phyloP scores from a whole-genome alignment of 2,797 vertebrate species.

The Enteromius fasciolatus region DNA sequence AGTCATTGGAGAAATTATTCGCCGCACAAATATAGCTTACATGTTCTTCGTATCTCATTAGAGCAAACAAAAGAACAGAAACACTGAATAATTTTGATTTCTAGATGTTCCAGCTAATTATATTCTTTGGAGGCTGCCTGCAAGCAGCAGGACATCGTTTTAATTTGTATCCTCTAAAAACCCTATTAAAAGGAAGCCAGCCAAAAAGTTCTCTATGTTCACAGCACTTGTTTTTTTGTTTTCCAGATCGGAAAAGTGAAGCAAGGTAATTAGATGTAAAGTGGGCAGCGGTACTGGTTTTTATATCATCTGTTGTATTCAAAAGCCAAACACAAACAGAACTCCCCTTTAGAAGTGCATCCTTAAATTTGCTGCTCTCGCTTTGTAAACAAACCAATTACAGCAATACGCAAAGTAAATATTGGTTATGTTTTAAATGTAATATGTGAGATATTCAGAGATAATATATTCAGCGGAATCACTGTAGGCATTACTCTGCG shows the following conservation, averaged over 20 bases:
- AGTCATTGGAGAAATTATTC: constrained; percentile 71
- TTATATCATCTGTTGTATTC: constrained; percentile 52
- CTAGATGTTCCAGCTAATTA: constrained; percentile 78
- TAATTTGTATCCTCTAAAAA: constrained; percentile 73
- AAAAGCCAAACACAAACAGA: constrained; percentile 45
- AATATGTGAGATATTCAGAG: constrained; percentile 32
- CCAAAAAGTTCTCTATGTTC: constrained; percentile 66
- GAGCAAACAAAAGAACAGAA: constrained; percentile 62
- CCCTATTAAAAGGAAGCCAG: constrained; percentile 67
- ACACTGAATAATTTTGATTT: constrained; percentile 72
- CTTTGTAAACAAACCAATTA: constrained; percentile 53
- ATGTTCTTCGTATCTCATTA: constrained; percentile 73
- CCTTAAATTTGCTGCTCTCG: constrained; percentile 21
- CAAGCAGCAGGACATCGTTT: constrained; percentile 74
- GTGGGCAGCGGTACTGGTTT: constrained; percentile 53
- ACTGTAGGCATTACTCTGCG: constrained; percentile 23
- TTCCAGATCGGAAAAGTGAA: constrained; percentile 55
- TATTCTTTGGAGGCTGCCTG: constrained; percentile 73
- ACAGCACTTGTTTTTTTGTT: constrained; percentile 53
- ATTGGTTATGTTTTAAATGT: constrained; percentile 40
- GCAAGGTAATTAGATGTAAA: constrained; percentile 69
- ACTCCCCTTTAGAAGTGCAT: constrained; percentile 32
- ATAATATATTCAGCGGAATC: constrained; percentile 40
- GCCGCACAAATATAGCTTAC: constrained; percentile 75
- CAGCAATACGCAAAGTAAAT: constrained; percentile 42